These are phyloP conservation scores for Cremastinae sp. DNA, from an alignment of 2,888 invertebrate species.

Conservation along the genomic window DNA sequence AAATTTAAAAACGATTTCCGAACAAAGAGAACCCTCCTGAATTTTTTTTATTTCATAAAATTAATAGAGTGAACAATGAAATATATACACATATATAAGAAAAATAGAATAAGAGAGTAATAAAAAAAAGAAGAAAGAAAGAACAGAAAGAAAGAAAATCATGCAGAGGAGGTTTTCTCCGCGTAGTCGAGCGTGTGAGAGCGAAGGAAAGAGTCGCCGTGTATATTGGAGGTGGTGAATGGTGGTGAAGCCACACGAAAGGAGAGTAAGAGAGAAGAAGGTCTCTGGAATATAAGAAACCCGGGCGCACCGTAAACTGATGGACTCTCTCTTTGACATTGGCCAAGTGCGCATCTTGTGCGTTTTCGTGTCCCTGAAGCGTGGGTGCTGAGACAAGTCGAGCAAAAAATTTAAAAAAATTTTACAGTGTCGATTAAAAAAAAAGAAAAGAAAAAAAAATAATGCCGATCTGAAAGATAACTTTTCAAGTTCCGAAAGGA, in stretches of 20 bases:
- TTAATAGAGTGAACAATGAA: too few relatives aligned
- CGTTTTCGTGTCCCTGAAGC: conserved; percentile 40
- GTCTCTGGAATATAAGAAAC: conserved; percentile 75
- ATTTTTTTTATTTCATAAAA: too few relatives aligned
- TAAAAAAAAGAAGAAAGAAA: conserved; percentile 34
- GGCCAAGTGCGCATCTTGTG: conserved; percentile 74
- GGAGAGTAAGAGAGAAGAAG: conserved; percentile 63
- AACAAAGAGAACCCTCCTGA: too few relatives aligned
- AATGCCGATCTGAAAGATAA: conserved; percentile 22
- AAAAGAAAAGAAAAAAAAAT: too few relatives aligned
- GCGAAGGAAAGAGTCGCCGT: conserved; percentile 39
- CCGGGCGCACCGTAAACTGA: conserved; percentile 69
- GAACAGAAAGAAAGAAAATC: conserved; percentile 9
- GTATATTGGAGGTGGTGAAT: conserved; percentile 63
- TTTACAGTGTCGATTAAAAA: conserved; percentile 21
- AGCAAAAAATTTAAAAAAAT: conserved; percentile 9
- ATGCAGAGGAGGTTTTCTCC: neutral
- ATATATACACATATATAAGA: too few relatives aligned
- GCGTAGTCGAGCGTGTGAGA: conserved; percentile 43
- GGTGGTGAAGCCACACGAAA: conserved; percentile 59
- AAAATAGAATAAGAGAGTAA: conserved; percentile 15
- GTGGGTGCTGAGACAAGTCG: conserved; percentile 25
- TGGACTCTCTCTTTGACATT: conserved; percentile 78
- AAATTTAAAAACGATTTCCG: too few relatives aligned
- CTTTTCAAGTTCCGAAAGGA: neutral